These are phyloP conservation scores for Archivesica marissinica DNA, from an alignment of 1,140 invertebrate species.

Conservation along the genomic window DNA sequence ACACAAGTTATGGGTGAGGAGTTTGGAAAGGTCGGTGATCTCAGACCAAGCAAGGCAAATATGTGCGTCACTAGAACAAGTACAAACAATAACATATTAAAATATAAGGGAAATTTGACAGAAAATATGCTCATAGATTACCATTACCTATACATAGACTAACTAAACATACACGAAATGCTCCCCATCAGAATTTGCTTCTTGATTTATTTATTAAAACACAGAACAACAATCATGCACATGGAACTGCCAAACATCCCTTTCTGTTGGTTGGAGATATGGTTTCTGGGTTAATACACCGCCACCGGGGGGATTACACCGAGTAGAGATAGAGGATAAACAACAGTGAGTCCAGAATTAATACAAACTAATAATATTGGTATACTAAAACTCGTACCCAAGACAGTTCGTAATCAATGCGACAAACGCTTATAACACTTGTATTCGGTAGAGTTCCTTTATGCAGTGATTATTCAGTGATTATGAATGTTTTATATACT, in stretches of 20 bases:
- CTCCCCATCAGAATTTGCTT: no score
- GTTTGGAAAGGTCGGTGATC: neutral
- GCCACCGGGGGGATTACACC: constrained; percentile 15
- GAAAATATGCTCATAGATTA: neutral
- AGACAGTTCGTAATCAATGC: no score
- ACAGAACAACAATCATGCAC: constrained; percentile 3
- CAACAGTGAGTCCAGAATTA: no score
- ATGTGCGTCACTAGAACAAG: constrained; percentile 53
- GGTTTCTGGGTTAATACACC: constrained; percentile 25
- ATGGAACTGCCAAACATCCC: constrained; percentile 38
- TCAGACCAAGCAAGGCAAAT: constrained; percentile 54
- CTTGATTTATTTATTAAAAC: no score
- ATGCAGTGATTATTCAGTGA: no score
- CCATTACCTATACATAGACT: neutral
- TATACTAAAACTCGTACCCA: no score
- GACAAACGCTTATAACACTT: no score
- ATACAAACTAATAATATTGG: no score
- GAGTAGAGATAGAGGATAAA: no score
- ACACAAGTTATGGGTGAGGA: neutral
- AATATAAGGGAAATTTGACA: constrained; percentile 59
- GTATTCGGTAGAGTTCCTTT: no score
- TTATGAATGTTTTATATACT: no score
- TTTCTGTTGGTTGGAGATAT: constrained; percentile 22
- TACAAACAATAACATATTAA: neutral
- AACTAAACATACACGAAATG: no score